Conservation (phyloP, 1,140 invertebrate species). For the Drosophila prosaltans region DNA sequence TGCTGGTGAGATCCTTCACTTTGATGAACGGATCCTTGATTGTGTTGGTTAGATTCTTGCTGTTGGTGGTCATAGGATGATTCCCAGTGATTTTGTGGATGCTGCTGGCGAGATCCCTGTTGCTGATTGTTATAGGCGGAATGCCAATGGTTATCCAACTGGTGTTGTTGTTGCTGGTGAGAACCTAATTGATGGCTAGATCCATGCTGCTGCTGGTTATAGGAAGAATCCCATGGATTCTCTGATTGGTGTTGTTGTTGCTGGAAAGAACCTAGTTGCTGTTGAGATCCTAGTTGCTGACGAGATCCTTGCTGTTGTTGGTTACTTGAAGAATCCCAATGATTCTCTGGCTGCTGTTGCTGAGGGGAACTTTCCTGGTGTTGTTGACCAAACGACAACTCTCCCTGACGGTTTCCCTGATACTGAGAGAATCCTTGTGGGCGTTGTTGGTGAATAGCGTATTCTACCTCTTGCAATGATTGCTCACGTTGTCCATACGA, state of each 20-base stretch:
- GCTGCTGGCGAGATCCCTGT: neutral
- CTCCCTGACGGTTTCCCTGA: neutral
- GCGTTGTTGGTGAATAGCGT: slow-evolving; percentile 13
- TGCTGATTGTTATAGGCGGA: neutral
- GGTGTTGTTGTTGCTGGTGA: slow-evolving; percentile 1
- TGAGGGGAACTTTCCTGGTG: neutral
- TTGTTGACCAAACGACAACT: neutral
- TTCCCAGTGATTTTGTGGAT: neutral
- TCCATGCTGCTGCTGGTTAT: neutral
- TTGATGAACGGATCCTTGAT: no score
- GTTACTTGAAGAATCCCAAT: neutral
- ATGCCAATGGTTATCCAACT: neutral
- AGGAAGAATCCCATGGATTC: neutral
- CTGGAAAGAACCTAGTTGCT: neutral
- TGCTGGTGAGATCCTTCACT: no score
- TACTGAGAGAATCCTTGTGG: slow-evolving; percentile 2
- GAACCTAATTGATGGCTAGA: neutral
- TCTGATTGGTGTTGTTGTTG: slow-evolving; percentile 10
- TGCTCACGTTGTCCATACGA: slow-evolving; percentile 5
- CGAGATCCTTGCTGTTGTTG: neutral
- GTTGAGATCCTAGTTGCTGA: neutral
- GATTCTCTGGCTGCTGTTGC: neutral
- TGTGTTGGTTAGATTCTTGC: no score
- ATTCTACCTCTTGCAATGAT: slow-evolving; percentile 4
- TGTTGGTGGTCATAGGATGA: neutral